Evolutionary conservation across 2,113 vertebrate genomes (phyloP).

Genomic region (Climacteris rufus): DNA sequence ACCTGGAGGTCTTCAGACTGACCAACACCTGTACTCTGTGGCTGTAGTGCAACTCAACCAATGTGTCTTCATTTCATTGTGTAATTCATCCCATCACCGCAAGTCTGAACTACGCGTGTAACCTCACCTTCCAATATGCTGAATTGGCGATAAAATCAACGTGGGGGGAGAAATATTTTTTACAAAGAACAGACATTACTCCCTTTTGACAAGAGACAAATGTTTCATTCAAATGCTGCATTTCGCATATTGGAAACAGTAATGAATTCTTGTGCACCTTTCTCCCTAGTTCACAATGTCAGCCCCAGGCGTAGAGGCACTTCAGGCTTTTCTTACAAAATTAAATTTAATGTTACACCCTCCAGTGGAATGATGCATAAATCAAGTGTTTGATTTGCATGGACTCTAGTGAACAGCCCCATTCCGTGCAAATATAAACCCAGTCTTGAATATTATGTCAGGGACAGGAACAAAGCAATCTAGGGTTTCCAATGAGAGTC

Average conservation of each 20-base stretch:
- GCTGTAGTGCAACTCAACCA: neutral
- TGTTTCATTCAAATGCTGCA: constrained; percentile 99
- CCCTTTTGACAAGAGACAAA: constrained; percentile 96
- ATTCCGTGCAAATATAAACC: constrained; percentile 88
- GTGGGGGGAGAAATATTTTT: constrained; percentile 66
- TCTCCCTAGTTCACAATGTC: constrained; percentile 89
- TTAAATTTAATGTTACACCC: constrained; percentile 98
- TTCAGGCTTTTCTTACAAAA: constrained; percentile 86
- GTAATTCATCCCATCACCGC: neutral
- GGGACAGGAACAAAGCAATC: constrained; percentile 89
- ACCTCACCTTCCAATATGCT: constrained; percentile 38
- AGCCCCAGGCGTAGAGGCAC: constrained; percentile 73
- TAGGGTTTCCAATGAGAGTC: constrained; percentile 84
- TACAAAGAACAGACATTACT: constrained; percentile 77
- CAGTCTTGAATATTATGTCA: constrained; percentile 87
- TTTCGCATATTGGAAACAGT: constrained; percentile 95
- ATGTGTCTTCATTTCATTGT: neutral
- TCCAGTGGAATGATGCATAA: constrained; percentile 89
- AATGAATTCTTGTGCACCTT: constrained; percentile 89
- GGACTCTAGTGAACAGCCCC: constrained; percentile 81
- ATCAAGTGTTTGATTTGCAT: constrained; percentile 98
- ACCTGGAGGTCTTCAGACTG: neutral
- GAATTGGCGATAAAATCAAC: constrained; percentile 59
- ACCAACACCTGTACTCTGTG: neutral
- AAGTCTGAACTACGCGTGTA: neutral